Percentiles rank a stretch among this genome's conserved stretches.
Conservation (phyloP, 2,888 invertebrate species). For the Drosophila mimica region DNA sequence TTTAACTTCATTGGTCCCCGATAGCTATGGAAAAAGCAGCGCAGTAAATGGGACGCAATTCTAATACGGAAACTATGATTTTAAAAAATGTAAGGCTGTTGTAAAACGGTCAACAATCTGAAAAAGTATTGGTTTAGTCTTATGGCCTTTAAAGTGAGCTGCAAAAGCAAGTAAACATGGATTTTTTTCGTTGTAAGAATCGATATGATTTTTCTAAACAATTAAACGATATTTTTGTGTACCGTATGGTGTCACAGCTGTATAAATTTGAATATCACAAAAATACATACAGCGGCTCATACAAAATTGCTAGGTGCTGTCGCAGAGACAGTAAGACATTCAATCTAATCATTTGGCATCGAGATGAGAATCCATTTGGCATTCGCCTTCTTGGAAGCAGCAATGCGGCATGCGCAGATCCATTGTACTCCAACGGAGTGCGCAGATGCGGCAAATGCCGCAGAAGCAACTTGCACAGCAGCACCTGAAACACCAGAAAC, state of each 20-base stretch:
- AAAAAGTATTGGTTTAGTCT: not conserved
- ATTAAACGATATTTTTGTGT: not conserved
- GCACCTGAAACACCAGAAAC: too few species aligned
- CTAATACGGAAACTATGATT: too few species aligned
- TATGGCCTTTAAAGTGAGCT: not conserved
- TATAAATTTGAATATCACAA: not conserved
- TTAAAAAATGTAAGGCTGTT: not conserved
- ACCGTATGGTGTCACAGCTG: not conserved
- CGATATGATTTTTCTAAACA: not conserved
- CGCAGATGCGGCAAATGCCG: not conserved
- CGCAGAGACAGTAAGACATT: slow-evolving; percentile 1
- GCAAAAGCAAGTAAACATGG: not conserved
- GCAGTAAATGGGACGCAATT: not conserved
- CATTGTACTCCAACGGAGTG: not conserved
- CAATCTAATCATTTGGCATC: not conserved
- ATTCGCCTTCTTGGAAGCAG: slow-evolving; percentile 3
- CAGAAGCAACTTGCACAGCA: too few species aligned
- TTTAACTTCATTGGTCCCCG: too few species aligned
- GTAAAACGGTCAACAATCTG: not conserved
- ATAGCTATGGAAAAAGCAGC: not conserved
- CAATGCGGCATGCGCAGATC: not conserved
- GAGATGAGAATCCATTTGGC: slow-evolving; percentile 27
- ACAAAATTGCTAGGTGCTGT: not conserved
- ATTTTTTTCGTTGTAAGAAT: not conserved
- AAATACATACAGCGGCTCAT: too few species aligned